Evolutionary conservation across 1,140 invertebrate species (phyloP), one percentile per base, ranked within the genome.

Genomic region (Zaprionus davidi): DNA sequence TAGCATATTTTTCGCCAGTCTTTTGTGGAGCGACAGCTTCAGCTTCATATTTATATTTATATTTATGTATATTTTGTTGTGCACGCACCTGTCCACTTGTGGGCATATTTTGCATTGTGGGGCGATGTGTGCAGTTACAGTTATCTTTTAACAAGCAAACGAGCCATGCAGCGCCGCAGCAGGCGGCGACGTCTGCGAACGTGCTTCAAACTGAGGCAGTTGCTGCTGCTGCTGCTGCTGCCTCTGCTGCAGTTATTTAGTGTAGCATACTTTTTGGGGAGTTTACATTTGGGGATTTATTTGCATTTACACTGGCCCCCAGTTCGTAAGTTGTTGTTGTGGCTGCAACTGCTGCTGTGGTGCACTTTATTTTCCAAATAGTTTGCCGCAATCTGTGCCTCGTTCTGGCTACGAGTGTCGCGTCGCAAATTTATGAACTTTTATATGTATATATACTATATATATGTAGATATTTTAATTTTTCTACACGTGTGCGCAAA

Each of bases 321-420:
- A 57, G 41, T 58, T 34, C 34, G 38, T 56, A 34, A 62, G 59
- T 49, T 64, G 41, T 53, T 49, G 46, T 53, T 38, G 4, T 38
- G 11, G 49, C 34, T 34, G 5, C 36, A 12, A 9, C 62, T 58
- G 55, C 34, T 53, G 51, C 28, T 41, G 64, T 62, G 65, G 34
- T 68, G 59, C 68, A 71, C 56, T 86, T 87, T 76, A 71, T 87
- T 88, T 84, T 70, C 67, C 82, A 82, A 87, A 80, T 87, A 87
- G 83, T 87, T 87, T 87, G 84, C 84, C 81, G 78, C 84, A 87
- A 87, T 87, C 84, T 87, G 81, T 88, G 84, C 68, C 82, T 70
- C 68, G 31, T 64, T 73, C 64, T 72, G 74, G 59, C 70, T 38
- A 70, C 65, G 72, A 59, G 78, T 64, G 76, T 81, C 71, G 79